A percentile compares a stretch with the other conserved stretches of the same genome.
Conservation (phyloP, 2,888 invertebrate genomes). For the Drosophila subquinaria region DNA sequence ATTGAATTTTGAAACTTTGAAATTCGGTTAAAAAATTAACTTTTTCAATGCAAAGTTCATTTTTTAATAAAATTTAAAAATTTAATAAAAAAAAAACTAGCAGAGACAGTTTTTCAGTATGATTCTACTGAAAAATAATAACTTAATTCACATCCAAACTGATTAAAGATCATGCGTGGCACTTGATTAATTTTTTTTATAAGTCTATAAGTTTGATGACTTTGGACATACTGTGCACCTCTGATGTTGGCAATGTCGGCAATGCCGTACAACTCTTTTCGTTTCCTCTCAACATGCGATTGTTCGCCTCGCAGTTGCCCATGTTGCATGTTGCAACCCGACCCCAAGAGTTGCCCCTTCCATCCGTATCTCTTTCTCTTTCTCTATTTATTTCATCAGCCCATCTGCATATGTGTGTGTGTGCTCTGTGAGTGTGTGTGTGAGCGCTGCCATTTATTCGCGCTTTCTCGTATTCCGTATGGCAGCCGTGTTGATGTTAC, state of each 20-base stretch:
- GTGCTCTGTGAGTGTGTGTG: conserved; percentile 27
- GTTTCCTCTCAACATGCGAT: conserved; percentile 64
- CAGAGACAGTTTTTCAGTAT: too few species aligned
- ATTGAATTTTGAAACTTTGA: too few species aligned
- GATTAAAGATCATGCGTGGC: background rate
- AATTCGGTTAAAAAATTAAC: too few species aligned
- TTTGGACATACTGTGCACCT: conserved; percentile 36
- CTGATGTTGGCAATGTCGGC: conserved; percentile 30
- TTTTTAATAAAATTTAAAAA: too few species aligned
- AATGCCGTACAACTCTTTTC: conserved; percentile 67
- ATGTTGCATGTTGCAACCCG: conserved; percentile 24
- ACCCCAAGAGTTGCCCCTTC: background rate
- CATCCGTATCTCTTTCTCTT: background rate
- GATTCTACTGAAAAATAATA: too few species aligned
- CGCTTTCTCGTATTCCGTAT: conserved; percentile 36
- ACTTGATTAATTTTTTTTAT: background rate
- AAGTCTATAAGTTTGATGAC: background rate
- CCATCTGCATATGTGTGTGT: conserved; percentile 27
- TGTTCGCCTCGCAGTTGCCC: conserved; percentile 52
- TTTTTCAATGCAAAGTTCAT: too few species aligned
- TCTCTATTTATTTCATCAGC: conserved; percentile 21
- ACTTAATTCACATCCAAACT: too few species aligned
- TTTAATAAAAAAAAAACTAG: too few species aligned
- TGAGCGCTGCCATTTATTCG: conserved; percentile 62
- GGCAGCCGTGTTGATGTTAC: conserved; percentile 25